A percentile compares a stretch with the other conserved stretches of the same genome.
Conservation (phyloP, 2,113 vertebrate species). For the Anser brachyrhynchus region DNA sequence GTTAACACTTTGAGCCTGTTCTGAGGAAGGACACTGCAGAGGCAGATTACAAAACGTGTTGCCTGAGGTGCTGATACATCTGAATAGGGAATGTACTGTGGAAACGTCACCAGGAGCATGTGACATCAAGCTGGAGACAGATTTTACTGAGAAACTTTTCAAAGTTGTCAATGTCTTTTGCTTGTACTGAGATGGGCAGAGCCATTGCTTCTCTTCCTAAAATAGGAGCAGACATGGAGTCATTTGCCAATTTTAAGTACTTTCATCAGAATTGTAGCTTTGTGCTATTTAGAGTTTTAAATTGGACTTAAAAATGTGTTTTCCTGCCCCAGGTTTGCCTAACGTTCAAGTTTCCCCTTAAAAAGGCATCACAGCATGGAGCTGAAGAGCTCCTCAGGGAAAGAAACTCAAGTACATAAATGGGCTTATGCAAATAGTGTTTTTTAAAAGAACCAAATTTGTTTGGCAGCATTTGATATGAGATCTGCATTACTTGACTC, state of each 20-base stretch:
- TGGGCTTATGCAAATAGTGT: neutral
- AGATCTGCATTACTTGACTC: neutral
- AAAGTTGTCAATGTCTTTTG: neutral
- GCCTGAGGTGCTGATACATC: neutral
- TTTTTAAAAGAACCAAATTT: neutral
- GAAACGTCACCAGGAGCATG: neutral
- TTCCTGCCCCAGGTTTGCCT: neutral
- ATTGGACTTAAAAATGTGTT: neutral
- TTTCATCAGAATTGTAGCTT: neutral
- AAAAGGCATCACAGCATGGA: neutral
- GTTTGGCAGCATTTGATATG: neutral
- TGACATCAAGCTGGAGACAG: neutral
- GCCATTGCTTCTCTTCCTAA: neutral
- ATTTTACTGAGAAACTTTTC: neutral
- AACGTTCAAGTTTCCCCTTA: neutral
- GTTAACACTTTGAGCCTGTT: accelerated
- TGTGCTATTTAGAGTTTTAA: neutral
- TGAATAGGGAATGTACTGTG: neutral
- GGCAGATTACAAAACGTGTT: neutral
- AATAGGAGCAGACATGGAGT: neutral
- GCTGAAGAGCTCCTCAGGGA: neutral
- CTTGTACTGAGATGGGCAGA: neutral
- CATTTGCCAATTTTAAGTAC: neutral
- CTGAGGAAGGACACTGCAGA: too few relatives aligned
- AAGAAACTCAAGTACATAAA: neutral